These are phyloP conservation scores for Thalassarche chlororhynchos DNA, from an alignment of 2,113 vertebrate species.

Conservation along the genomic window DNA sequence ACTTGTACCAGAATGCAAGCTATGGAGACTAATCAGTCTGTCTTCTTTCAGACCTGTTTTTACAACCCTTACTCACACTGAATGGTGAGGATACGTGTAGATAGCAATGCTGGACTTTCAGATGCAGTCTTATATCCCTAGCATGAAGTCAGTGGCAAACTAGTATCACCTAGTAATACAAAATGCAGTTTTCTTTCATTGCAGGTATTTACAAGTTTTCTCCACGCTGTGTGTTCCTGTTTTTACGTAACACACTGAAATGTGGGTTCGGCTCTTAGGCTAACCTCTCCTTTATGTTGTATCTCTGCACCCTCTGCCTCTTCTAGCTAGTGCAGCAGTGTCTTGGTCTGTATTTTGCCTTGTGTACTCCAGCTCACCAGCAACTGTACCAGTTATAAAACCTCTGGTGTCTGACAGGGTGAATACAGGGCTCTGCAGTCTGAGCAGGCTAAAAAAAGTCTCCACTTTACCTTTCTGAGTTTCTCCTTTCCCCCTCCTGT, in stretches of 20 bases:
- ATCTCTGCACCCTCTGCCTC: neutral
- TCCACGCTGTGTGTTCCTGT: neutral
- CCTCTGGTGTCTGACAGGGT: neutral
- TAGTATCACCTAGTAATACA: neutral
- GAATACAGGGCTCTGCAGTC: neutral
- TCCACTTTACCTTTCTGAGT: conserved; percentile 87
- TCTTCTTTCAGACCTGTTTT: neutral
- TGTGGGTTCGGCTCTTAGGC: neutral
- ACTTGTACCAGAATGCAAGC: neutral
- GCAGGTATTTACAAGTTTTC: neutral
- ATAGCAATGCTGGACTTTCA: neutral
- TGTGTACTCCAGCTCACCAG: neutral
- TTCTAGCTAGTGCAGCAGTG: neutral
- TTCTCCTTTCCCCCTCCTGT: conserved; percentile 80
- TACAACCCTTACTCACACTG: neutral
- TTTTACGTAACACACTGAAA: neutral
- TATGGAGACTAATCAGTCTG: neutral
- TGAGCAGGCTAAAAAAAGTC: neutral
- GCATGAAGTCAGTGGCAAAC: neutral
- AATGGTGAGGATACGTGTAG: neutral
- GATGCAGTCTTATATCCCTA: neutral
- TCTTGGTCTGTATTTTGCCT: neutral
- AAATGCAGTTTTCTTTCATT: neutral
- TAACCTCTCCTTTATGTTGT: neutral
- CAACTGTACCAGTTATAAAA: neutral